These are phyloP conservation scores for Baryphthengus martii DNA, from an alignment of 2,113 vertebrate genomes.

Conservation along the genomic window DNA sequence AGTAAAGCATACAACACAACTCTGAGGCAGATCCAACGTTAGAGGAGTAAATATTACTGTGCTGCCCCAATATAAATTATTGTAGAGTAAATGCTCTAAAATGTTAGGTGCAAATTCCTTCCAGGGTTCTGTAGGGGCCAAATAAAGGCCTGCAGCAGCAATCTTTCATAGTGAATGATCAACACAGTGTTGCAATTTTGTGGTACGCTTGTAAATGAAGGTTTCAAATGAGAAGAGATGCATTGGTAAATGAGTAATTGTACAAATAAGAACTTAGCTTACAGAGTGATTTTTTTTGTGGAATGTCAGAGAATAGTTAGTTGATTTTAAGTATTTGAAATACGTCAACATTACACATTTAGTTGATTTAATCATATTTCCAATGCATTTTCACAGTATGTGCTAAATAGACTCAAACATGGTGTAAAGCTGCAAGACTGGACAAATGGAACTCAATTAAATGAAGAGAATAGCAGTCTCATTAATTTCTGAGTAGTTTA, in stretches of 20 bases:
- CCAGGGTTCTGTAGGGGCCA: background rate
- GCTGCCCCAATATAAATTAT: background rate
- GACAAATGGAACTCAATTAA: background rate
- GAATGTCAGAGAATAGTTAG: background rate
- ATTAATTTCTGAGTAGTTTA: background rate
- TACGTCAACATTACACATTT: background rate
- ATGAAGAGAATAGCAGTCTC: background rate
- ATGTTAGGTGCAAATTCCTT: background rate
- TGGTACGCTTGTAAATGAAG: background rate
- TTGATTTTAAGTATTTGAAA: background rate
- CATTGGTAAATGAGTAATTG: background rate
- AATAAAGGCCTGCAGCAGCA: background rate
- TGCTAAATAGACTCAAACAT: background rate
- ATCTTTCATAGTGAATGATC: background rate
- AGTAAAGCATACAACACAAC: background rate
- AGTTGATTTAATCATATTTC: background rate
- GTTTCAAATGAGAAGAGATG: background rate
- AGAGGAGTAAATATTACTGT: background rate
- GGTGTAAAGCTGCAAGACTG: background rate
- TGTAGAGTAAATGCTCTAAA: background rate
- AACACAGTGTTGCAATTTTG: background rate
- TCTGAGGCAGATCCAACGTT: background rate
- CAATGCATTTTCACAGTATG: background rate
- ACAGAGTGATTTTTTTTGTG: background rate
- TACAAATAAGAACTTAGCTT: background rate